These are phyloP conservation scores for Hippocampus zosterae DNA, from an alignment of 2,113 vertebrate species.

Conservation along the genomic window DNA sequence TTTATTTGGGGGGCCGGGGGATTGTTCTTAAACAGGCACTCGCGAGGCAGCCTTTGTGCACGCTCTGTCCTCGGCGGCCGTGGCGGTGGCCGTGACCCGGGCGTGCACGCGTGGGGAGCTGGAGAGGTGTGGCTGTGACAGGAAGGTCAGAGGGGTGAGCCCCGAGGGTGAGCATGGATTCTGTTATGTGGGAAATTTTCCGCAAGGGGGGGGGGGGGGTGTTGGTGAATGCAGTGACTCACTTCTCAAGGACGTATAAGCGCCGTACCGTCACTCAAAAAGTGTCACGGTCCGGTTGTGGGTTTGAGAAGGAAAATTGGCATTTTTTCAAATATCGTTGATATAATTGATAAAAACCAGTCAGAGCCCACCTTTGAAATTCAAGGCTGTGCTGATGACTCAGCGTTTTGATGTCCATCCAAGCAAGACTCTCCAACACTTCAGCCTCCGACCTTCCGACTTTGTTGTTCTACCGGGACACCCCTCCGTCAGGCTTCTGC, in stretches of 20 bases:
- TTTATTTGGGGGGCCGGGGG: neutral
- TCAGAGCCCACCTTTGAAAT: no score
- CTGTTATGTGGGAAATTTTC: constrained; percentile 20
- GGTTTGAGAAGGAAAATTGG: neutral
- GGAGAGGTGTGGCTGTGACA: constrained; percentile 75
- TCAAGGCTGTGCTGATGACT: no score
- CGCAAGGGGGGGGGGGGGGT: neutral
- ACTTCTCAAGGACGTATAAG: neutral
- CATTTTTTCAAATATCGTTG: no score
- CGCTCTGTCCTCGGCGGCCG: constrained; percentile 57
- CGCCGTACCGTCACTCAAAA: neutral
- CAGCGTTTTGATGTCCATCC: no score
- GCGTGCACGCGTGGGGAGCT: constrained; percentile 76
- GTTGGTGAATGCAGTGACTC: constrained; percentile 12
- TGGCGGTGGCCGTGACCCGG: constrained; percentile 72
- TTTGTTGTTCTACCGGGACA: no score
- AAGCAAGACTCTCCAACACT: no score
- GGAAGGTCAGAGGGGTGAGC: constrained; percentile 72
- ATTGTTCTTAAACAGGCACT: constrained; percentile 58
- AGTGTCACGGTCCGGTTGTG: neutral
- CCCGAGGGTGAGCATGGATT: constrained; percentile 67
- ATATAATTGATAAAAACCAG: no score
- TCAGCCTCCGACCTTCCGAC: no score
- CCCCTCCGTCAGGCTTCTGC: no score
- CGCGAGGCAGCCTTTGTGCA: constrained; percentile 73